A percentile compares a stretch with the other conserved stretches of the same genome.
These are phyloP conservation scores for Euproctis similis DNA, from an alignment of 2,888 invertebrate species.

Conservation along the genomic window DNA sequence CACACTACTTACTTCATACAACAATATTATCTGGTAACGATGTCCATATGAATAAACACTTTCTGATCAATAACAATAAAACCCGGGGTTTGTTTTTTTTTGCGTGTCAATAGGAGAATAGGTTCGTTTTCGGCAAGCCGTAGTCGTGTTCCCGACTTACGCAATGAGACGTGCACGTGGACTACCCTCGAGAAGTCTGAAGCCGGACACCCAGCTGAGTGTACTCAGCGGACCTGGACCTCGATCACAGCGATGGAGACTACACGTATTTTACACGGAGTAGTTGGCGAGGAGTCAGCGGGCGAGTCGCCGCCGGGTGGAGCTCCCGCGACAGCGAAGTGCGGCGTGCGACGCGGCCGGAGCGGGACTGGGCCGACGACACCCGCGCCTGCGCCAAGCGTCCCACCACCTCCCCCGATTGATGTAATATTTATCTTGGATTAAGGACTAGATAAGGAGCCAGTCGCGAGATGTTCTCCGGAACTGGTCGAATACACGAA, in stretches of 20 bases:
- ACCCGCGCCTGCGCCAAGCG: conserved; percentile 42
- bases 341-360: conserved; percentile 64
- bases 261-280: conserved; percentile 29
- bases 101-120: conserved; percentile 61
- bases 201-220: conserved; percentile 22
- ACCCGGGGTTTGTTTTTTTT: conserved; percentile 57
- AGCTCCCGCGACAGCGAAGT: conserved; percentile 51
- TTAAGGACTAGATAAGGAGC: conserved; percentile 68
- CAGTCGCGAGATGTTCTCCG: conserved; percentile 35
- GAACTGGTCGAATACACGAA: no score
- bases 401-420: conserved; percentile 57
- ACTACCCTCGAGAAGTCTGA: conserved; percentile 19
- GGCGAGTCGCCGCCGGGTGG: conserved; percentile 61
- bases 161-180: conserved; percentile 60
- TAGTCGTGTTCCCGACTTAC: conserved; percentile 53
- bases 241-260: conserved; percentile 17
- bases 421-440: conserved; percentile 75
- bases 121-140: conserved; percentile 42
- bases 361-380: conserved; percentile 62
- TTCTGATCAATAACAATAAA: conserved; percentile 54
- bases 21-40: no score
- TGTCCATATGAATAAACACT: conserved; percentile 60
- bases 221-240: conserved; percentile 16
- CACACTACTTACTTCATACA: conserved; percentile 37
- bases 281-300: conserved; percentile 40